phyloP scores from a whole-genome alignment of 1,140 invertebrate species.

The Drosophila novamexicana region DNA sequence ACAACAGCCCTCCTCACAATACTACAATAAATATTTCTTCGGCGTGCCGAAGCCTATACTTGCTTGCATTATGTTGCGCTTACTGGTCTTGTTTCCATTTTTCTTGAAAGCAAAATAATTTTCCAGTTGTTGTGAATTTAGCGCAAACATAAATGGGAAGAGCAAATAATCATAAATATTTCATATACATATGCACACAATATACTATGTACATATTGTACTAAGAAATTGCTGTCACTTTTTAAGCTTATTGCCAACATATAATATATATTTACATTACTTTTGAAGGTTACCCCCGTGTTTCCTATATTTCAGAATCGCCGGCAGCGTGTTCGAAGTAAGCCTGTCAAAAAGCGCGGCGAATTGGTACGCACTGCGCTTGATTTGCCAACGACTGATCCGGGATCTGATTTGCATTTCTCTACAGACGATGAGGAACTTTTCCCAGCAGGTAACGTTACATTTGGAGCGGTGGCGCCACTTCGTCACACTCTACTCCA shows the following conservation, averaged over 20 bases:
- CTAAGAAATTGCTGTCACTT: background rate
- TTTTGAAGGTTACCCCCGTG: background rate
- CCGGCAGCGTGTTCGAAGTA: slow-evolving; percentile 59
- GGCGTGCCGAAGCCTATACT: background rate
- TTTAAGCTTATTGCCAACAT: background rate
- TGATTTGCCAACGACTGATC: slow-evolving; percentile 86
- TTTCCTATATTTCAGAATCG: slow-evolving; percentile 42
- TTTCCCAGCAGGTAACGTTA: slow-evolving; percentile 39
- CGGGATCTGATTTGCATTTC: slow-evolving; percentile 85
- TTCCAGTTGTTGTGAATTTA: background rate
- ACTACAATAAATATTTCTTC: background rate
- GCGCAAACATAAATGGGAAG: background rate
- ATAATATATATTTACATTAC: no score
- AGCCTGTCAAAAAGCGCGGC: slow-evolving; percentile 64
- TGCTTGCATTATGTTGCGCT: background rate
- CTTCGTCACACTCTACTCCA: slow-evolving; percentile 68
- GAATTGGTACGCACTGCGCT: slow-evolving; percentile 82
- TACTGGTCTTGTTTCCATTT: background rate
- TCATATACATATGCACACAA: background rate
- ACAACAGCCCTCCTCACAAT: background rate
- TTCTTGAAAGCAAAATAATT: background rate
- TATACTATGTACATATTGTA: no score
- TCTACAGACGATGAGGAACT: slow-evolving; percentile 85
- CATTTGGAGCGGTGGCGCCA: slow-evolving; percentile 65
- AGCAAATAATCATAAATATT: background rate